Base-by-base conservation (phyloP, 2,797 vertebrate genomes). In the Sebastes hubbsi region DNA sequence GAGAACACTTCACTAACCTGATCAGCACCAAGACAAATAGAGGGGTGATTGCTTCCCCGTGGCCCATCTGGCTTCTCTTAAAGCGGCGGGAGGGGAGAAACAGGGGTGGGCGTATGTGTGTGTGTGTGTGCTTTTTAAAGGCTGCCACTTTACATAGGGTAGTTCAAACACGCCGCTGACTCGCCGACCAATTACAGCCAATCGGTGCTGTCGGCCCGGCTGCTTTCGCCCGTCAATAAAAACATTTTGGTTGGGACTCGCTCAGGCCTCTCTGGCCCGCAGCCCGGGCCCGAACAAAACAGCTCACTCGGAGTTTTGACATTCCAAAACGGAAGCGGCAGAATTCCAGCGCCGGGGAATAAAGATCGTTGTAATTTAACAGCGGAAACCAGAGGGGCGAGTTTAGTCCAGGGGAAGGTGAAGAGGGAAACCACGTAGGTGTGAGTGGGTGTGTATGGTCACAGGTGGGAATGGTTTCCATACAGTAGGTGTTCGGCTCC, bases 21-120 rank as follows among this genome's bases (percentile, higher is more conserved):
- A 94, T 94, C 95, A 93, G 88, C 87, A 93, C 94, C 94, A 94
- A 96, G 95, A 95, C 94, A 96, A 95, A 96, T 94, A 95, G 94
- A 94, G 93, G 89, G 91, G 90, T 95, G 94, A 95, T 94, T 94
- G 91, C 93, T 95, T 94, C 94, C 91, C 94, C 83, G 85, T 94
- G 92, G 93, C 92, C 94, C 95, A 95, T 96, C 94, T 96, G 95
- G 90, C 91, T 96, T 95, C 89, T 92, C 92, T 96, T 95, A 96
- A 89, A 87, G 85, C 86, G 18, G 63, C 90, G 84, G 88, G 88
- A 89, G 89, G 89, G 82, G 74, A 82, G 85, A 82, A 88, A 83
- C 74, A 67, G 74, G 87, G 83, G 89, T 83, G 86, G 81, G 88
- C 70, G 82, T 69, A 22, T 75, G 78, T 75, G 72, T 67, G 46